Conservation (phyloP, 2,113 vertebrate genomes). For the Carassius carassius region DNA sequence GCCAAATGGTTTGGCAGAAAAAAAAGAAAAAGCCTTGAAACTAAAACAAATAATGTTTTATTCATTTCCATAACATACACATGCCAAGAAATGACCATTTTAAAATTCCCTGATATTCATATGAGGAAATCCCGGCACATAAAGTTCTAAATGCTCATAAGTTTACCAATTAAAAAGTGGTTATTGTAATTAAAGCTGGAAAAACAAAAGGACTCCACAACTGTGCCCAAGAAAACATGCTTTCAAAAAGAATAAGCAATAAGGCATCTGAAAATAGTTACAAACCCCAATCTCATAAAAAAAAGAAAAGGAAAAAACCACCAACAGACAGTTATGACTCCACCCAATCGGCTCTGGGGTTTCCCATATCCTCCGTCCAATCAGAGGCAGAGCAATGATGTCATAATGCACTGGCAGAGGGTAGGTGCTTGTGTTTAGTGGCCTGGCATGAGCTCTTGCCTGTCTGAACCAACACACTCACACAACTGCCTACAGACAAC, state of each 20-base stretch:
- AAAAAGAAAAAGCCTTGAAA: neutral
- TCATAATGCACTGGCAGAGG: conserved; percentile 37
- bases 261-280: neutral
- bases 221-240: neutral
- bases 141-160: neutral
- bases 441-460: conserved; percentile 37
- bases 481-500: conserved; percentile 37
- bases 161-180: neutral
- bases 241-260: neutral
- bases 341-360: conserved; percentile 43
- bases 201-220: neutral
- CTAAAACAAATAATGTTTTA: neutral
- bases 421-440: conserved; percentile 36
- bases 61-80: neutral
- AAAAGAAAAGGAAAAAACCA: neutral
- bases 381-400: conserved; percentile 42
- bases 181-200: neutral
- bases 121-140: conserved; percentile 1
- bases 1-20: neutral
- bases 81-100: neutral
- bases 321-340: conserved; percentile 20
- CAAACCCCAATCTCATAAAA: neutral
- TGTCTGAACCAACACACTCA: conserved; percentile 16
- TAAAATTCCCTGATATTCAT: neutral
- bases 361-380: conserved; percentile 47